Conservation (phyloP, 2,113 vertebrate genomes). For the Castor canadensis region DNA sequence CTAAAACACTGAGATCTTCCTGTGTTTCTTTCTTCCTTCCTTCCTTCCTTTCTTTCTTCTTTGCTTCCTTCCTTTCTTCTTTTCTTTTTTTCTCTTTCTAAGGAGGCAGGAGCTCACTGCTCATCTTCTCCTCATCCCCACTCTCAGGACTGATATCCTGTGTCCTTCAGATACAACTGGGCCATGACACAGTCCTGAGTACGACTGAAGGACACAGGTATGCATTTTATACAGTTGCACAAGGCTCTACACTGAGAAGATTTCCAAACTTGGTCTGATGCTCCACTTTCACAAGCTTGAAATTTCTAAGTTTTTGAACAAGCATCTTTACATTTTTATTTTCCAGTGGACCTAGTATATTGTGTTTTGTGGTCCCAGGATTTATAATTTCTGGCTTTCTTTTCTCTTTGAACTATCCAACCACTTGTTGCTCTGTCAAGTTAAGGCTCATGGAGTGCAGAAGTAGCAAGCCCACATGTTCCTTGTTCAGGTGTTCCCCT, state of each 20-base stretch:
- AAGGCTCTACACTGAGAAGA: neutral
- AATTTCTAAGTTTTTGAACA: neutral
- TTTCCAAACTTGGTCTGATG: neutral
- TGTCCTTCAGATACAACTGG: too few relatives aligned
- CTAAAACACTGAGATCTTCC: too few relatives aligned
- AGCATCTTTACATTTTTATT: neutral
- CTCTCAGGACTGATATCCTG: neutral
- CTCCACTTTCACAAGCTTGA: neutral
- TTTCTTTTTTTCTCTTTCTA: neutral
- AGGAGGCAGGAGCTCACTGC: too few relatives aligned
- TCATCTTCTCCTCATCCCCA: too few relatives aligned
- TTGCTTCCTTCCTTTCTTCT: fast-evolving
- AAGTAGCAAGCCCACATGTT: fast-evolving
- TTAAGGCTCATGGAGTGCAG: fast-evolving
- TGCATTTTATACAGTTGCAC: fast-evolving
- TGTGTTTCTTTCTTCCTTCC: too few relatives aligned
- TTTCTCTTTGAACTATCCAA: too few relatives aligned
- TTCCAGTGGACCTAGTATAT: neutral
- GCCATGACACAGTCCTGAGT: too few relatives aligned
- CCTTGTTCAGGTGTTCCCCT: fast-evolving
- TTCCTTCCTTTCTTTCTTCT: too few relatives aligned
- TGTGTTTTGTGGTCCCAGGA: neutral
- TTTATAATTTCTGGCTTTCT: neutral
- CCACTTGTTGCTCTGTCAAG: neutral
- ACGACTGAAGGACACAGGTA: too few relatives aligned